A percentile compares a stretch with the other conserved stretches of the same genome.
Evolutionary conservation across 2,113 vertebrate genomes (phyloP).

Genomic region (Cynoglossus semilaevis): DNA sequence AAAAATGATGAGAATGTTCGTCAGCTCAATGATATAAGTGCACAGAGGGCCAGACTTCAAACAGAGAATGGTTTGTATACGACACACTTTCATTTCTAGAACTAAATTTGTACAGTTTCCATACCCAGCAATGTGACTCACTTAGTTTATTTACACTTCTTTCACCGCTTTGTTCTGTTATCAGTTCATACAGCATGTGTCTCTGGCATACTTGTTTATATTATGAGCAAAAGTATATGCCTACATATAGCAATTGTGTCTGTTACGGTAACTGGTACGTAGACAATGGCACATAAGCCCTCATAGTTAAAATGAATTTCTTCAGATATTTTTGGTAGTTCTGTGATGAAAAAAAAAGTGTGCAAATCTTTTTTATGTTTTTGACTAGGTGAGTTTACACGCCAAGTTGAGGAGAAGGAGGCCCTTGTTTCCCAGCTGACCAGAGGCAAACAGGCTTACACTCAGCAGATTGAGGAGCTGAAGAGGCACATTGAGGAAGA

Average conservation of each 20-base stretch:
- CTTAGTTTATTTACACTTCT: too few species aligned
- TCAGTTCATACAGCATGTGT: too few species aligned
- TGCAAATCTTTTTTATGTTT: neutral
- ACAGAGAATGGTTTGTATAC: conserved; percentile 61
- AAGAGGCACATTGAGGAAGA: conserved; percentile 87
- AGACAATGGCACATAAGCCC: too few species aligned
- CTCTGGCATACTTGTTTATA: too few species aligned
- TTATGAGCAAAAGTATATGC: too few species aligned
- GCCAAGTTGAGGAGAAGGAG: conserved; percentile 83
- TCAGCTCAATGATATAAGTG: conserved; percentile 57
- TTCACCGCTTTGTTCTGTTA: too few species aligned
- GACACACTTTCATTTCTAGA: neutral
- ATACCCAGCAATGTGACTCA: too few species aligned
- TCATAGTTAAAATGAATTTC: too few species aligned
- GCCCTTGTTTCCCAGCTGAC: conserved; percentile 81
- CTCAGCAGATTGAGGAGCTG: conserved; percentile 82
- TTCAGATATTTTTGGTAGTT: neutral
- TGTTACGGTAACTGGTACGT: too few species aligned
- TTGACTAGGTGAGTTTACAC: conserved; percentile 75
- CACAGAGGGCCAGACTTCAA: conserved; percentile 58
- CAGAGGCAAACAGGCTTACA: conserved; percentile 80
- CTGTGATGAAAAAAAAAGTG: neutral
- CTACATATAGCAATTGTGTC: too few species aligned
- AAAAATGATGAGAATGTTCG: conserved; percentile 69
- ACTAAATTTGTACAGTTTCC: neutral